These are phyloP conservation scores for Catharus minimus DNA, from an alignment of 2,113 vertebrate genomes.

Conservation along the genomic window DNA sequence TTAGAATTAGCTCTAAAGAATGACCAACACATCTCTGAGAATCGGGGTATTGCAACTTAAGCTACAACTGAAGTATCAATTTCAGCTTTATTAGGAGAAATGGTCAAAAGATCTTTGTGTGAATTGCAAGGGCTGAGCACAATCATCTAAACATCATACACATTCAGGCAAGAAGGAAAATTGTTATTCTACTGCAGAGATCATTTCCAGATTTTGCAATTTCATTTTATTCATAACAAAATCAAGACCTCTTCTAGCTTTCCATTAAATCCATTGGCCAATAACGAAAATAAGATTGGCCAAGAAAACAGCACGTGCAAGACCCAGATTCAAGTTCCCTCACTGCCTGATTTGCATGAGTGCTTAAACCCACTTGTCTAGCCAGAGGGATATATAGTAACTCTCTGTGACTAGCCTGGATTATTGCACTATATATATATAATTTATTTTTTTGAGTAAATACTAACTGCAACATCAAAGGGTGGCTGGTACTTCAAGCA, in stretches of 20 bases:
- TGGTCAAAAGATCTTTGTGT: background rate
- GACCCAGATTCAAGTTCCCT: background rate
- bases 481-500: background rate
- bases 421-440: background rate
- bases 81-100: background rate
- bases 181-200: background rate
- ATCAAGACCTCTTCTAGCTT: background rate
- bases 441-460: background rate
- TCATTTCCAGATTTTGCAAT: background rate
- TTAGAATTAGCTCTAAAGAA: slow-evolving; percentile 34
- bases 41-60: slow-evolving; percentile 8
- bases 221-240: slow-evolving; percentile 7
- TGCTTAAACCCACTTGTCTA: background rate
- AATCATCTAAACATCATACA: background rate
- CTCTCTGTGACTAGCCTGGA: background rate
- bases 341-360: background rate
- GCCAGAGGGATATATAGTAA: background rate
- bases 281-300: background rate
- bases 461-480: background rate
- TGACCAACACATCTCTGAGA: slow-evolving; percentile 1
- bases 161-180: background rate
- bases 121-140: background rate
- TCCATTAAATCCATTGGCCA: background rate
- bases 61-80: background rate
- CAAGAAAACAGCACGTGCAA: background rate